phyloP scores from a whole-genome alignment of 2,797 vertebrate species.

The Rachycentron canadum region DNA sequence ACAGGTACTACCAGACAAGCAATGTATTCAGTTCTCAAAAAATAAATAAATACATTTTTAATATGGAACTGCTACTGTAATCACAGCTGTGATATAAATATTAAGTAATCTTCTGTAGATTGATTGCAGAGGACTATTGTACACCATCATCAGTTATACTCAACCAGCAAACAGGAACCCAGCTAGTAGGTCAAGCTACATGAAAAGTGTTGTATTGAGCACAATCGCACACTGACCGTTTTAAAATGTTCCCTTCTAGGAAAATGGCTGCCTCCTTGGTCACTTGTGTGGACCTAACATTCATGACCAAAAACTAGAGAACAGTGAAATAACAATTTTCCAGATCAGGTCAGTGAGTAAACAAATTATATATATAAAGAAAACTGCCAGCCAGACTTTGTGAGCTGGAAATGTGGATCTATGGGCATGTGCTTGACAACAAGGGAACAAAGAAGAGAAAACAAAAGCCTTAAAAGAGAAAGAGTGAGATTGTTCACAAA shows the following conservation, averaged over 20 bases:
- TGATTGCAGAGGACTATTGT: not conserved
- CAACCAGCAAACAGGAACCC: not conserved
- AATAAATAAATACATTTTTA: conserved; percentile 18
- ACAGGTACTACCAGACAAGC: conserved; percentile 1
- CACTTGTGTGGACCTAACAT: not conserved
- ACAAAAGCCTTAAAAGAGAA: conserved; percentile 45
- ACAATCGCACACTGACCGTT: not conserved
- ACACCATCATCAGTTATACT: not conserved
- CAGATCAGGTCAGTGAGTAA: not conserved
- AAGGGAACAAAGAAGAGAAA: conserved; percentile 21
- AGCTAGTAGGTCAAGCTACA: not conserved
- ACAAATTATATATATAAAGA: not conserved
- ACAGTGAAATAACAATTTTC: not conserved
- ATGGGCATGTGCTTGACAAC: conserved; percentile 19
- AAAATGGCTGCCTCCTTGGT: not conserved
- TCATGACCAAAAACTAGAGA: not conserved
- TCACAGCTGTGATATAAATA: conserved; percentile 20
- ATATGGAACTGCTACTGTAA: not conserved
- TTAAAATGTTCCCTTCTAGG: not conserved
- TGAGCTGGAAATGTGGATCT: conserved; percentile 14
- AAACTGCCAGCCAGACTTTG: not conserved
- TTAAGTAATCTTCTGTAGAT: conserved; percentile 2
- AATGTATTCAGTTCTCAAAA: conserved; percentile 31
- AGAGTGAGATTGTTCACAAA: conserved; percentile 48
- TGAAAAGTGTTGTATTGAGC: not conserved